A percentile compares a stretch with the other conserved stretches of the same genome.
These are phyloP conservation scores for Leptopilina myrica DNA, from an alignment of 2,888 invertebrate genomes.

Conservation along the genomic window DNA sequence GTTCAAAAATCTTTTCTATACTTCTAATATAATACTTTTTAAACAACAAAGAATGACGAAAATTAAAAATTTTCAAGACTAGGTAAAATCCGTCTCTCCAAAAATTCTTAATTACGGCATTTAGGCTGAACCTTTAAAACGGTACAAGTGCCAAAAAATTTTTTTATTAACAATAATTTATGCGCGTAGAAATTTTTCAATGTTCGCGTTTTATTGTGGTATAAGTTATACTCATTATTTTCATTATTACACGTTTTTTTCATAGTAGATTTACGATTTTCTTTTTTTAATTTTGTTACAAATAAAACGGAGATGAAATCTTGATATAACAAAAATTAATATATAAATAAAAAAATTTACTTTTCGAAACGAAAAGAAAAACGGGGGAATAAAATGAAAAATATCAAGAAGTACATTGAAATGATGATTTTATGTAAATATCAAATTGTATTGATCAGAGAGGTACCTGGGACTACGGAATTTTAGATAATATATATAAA, in stretches of 20 bases:
- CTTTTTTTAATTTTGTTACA: neutral
- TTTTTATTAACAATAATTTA: constrained; percentile 1
- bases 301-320: neutral
- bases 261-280: neutral
- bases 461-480: constrained; percentile 57
- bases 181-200: constrained; percentile 1
- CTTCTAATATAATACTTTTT: neutral
- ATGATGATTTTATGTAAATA: constrained; percentile 51
- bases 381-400: neutral
- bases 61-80: neutral
- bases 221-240: neutral
- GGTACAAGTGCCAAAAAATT: constrained; percentile 61
- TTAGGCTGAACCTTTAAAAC: constrained; percentile 46
- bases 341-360: neutral
- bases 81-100: constrained; percentile 26
- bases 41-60: neutral
- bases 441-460: constrained; percentile 46
- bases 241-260: neutral
- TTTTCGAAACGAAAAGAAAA: neutral
- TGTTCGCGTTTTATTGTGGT: neutral
- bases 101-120: neutral
- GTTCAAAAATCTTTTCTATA: constrained; percentile 1
- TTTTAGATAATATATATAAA: constrained; percentile 17
- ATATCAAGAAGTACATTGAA: constrained; percentile 6
- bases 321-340: neutral